These are phyloP conservation scores for Hormaphis cornu DNA, from an alignment of 1,140 invertebrate genomes.

Conservation along the genomic window DNA sequence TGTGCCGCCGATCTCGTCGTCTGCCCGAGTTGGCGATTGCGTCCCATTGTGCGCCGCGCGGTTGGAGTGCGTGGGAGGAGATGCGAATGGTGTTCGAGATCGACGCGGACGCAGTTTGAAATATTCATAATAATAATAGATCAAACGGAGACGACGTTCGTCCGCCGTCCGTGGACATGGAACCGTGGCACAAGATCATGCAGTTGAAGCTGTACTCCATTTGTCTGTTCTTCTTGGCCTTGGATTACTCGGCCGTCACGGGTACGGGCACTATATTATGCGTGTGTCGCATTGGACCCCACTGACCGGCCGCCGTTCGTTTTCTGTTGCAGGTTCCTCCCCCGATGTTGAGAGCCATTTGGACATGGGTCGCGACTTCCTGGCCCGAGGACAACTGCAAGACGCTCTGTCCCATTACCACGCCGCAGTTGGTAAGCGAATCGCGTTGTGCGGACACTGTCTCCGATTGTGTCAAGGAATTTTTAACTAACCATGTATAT, in stretches of 20 bases:
- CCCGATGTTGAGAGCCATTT: slow-evolving; percentile 87
- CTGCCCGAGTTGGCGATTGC: background rate
- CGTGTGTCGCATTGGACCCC: no score
- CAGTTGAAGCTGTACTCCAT: slow-evolving; percentile 7
- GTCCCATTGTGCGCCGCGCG: no score
- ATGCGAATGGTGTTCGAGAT: no score
- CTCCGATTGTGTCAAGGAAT: background rate
- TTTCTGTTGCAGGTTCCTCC: slow-evolving; percentile 46
- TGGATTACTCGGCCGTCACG: background rate
- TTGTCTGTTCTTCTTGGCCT: slow-evolving; percentile 22
- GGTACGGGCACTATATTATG: background rate
- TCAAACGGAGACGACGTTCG: background rate
- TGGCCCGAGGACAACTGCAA: slow-evolving; percentile 82
- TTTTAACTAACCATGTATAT: no score
- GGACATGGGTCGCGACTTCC: slow-evolving; percentile 81
- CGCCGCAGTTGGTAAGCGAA: slow-evolving; percentile 81
- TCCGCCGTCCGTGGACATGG: background rate
- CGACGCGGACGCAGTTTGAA: background rate
- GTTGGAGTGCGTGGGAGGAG: no score
- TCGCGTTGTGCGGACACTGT: background rate
- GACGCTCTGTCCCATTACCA: slow-evolving; percentile 97
- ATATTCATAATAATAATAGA: background rate
- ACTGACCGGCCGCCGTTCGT: no score
- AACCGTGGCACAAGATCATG: slow-evolving; percentile 7
- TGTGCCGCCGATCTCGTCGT: background rate